A percentile compares a stretch with the other conserved stretches of the same genome.
phyloP scores from a whole-genome alignment of 2,797 vertebrate species.

The Syncerus caffer region DNA sequence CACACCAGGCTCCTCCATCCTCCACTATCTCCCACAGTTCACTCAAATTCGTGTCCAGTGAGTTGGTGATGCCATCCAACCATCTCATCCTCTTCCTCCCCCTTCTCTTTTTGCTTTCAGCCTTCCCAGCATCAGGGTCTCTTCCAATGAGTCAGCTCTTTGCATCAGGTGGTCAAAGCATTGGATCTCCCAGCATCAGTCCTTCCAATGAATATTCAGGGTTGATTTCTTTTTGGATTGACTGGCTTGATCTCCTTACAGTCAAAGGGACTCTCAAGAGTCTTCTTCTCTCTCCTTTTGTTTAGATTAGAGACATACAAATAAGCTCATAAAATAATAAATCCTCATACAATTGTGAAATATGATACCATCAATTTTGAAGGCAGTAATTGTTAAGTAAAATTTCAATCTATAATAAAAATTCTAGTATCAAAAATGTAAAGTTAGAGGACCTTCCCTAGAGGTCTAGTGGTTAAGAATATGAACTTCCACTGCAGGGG shows the following conservation, averaged over 20 bases:
- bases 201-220: not conserved
- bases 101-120: not conserved
- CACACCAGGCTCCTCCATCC: not conserved
- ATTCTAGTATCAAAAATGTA: not conserved
- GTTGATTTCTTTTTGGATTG: not conserved
- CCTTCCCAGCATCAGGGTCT: not conserved
- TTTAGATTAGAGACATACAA: not conserved
- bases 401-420: not conserved
- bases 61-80: not conserved
- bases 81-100: not conserved
- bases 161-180: not conserved
- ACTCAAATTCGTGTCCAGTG: not conserved
- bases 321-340: not conserved
- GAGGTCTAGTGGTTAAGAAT: not conserved
- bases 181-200: not conserved
- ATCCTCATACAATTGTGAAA: not conserved
- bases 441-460: not conserved
- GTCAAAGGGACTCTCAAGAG: not conserved
- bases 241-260: not conserved
- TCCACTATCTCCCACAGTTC: not conserved
- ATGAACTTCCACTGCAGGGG: not conserved
- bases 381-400: not conserved
- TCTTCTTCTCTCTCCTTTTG: not conserved
- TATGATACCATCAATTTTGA: not conserved
- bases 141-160: not conserved